phyloP scores from a whole-genome alignment of 2,888 invertebrate species.

The Patella pellucida region DNA sequence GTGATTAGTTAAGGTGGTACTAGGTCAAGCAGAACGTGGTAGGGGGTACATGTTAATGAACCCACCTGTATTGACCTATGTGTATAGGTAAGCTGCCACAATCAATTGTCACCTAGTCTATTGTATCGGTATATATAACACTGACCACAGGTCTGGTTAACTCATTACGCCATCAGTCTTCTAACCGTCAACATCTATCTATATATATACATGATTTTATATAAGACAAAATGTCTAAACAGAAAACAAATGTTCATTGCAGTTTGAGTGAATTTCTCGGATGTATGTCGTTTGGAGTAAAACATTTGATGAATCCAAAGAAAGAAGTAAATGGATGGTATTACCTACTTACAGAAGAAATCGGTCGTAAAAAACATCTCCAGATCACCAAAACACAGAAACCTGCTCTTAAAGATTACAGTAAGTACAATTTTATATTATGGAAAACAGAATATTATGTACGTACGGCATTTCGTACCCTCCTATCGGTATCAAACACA shows the following conservation, averaged over 20 bases:
- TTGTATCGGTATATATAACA: too few relatives aligned
- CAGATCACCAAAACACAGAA: constrained; percentile 50
- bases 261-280: constrained; percentile 94
- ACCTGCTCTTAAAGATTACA: constrained; percentile 44
- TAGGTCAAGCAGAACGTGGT: neutral
- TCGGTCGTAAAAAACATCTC: constrained; percentile 75
- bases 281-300: constrained; percentile 91
- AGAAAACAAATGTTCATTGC: constrained; percentile 33
- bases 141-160: too few relatives aligned
- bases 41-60: neutral
- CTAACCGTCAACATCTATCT: too few relatives aligned
- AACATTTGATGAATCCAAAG: constrained; percentile 79
- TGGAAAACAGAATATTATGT: too few relatives aligned
- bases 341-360: constrained; percentile 80
- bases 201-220: too few relatives aligned
- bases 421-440: constrained; percentile 33
- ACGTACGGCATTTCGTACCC: too few relatives aligned
- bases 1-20: neutral
- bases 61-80: neutral
- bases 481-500: too few relatives aligned
- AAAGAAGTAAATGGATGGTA: constrained; percentile 80
- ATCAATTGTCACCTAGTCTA: constrained; percentile 3
- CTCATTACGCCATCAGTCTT: too few relatives aligned
- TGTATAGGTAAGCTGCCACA: neutral
- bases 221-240: constrained; percentile 1